phyloP scores from a whole-genome alignment of 2,113 vertebrate genomes.

The Lanius ludovicianus region DNA sequence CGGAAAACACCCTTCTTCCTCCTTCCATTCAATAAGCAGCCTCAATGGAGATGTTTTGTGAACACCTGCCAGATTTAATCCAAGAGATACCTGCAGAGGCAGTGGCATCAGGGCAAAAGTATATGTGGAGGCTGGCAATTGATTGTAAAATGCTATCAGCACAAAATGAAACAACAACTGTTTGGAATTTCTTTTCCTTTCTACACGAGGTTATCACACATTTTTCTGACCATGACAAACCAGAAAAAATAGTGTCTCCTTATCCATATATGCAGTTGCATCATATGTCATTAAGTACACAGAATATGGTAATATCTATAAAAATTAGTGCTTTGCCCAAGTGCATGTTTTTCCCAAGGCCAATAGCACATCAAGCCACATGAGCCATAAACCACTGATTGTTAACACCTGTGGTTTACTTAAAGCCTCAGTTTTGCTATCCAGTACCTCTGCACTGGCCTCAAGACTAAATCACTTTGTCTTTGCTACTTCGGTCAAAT shows the following conservation, averaged over 20 bases:
- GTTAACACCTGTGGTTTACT: background rate
- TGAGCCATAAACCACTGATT: background rate
- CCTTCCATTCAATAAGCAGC: background rate
- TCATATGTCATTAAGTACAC: background rate
- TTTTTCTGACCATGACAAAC: background rate
- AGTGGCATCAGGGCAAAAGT: background rate
- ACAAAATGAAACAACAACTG: background rate
- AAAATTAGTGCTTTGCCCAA: background rate
- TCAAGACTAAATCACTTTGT: background rate
- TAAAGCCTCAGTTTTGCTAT: background rate
- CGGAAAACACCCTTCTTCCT: background rate
- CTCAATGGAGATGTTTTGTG: background rate
- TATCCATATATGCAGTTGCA: background rate
- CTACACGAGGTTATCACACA: background rate
- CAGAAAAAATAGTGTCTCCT: background rate
- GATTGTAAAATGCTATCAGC: background rate
- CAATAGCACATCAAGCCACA: background rate
- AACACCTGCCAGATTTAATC: background rate
- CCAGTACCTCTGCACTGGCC: background rate
- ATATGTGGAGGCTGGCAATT: background rate
- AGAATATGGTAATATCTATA: background rate
- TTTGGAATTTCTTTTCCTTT: background rate
- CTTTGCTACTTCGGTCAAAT: background rate
- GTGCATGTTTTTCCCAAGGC: rapidly evolving
- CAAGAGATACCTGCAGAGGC: background rate